Evolutionary conservation across 2,113 vertebrate species (phyloP).

Genomic region (Anoplopoma fimbria): DNA sequence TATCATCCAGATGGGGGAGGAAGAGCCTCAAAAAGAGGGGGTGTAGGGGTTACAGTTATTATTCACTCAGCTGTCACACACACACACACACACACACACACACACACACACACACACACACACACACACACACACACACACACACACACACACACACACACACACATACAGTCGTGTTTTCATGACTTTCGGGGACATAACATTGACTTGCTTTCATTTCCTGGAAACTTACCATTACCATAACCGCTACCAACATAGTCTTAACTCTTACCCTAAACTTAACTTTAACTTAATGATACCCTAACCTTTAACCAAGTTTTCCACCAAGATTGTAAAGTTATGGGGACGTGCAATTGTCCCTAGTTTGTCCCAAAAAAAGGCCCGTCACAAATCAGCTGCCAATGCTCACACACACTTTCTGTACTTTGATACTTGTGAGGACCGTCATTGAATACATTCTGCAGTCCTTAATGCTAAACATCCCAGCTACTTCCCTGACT

Average conservation of each 20-base stretch:
- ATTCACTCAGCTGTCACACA: constrained; percentile 22
- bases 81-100: background rate
- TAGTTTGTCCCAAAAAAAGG: too few relatives aligned
- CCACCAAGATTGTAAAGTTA: too few relatives aligned
- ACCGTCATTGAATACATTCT: background rate
- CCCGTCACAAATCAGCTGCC: background rate
- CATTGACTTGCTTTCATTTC: too few relatives aligned
- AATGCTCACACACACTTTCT: background rate
- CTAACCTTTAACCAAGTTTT: too few relatives aligned
- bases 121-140: constrained; percentile 1
- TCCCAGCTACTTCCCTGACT: background rate
- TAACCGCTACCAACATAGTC: too few relatives aligned
- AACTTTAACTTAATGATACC: too few relatives aligned
- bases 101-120: background rate
- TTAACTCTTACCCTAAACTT: too few relatives aligned
- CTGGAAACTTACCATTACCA: too few relatives aligned
- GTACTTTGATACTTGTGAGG: background rate
- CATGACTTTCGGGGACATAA: too few relatives aligned
- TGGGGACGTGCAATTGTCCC: too few relatives aligned
- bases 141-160: background rate
- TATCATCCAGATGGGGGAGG: background rate
- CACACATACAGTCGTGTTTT: background rate
- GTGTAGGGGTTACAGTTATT: constrained; percentile 2
- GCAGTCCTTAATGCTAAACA: background rate
- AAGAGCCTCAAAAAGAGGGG: background rate